A percentile compares a stretch with the other conserved stretches of the same genome.
These are phyloP conservation scores for Himalopsyche anomala DNA, from an alignment of 2,888 invertebrate genomes.

Conservation along the genomic window DNA sequence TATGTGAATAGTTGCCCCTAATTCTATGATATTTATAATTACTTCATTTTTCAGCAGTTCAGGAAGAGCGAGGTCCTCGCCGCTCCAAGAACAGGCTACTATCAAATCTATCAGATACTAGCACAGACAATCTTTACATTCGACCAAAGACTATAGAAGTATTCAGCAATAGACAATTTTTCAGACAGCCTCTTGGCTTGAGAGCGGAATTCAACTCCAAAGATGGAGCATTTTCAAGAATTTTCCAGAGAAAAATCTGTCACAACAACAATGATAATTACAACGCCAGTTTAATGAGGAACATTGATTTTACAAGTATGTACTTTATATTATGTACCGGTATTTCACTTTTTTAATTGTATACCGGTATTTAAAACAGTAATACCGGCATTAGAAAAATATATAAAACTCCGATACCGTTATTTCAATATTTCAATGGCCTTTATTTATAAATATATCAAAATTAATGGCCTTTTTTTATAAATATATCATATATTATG, in stretches of 20 bases:
- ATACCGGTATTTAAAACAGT: too few species aligned
- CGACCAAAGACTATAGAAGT: not conserved
- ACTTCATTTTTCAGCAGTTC: slow-evolving; percentile 80
- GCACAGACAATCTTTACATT: slow-evolving; percentile 40
- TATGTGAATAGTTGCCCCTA: too few species aligned
- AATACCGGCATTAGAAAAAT: too few species aligned
- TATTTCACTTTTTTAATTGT: too few species aligned
- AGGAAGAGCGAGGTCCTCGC: slow-evolving; percentile 88
- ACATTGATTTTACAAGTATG: slow-evolving; percentile 7
- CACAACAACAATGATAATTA: slow-evolving; percentile 51
- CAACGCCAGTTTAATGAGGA: not conserved
- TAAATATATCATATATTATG: too few species aligned
- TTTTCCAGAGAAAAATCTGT: slow-evolving; percentile 53
- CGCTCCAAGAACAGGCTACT: slow-evolving; percentile 39
- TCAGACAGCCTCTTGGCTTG: slow-evolving; percentile 54
- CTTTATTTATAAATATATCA: too few species aligned
- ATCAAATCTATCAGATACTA: too few species aligned
- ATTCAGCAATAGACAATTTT: not conserved
- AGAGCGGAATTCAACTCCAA: slow-evolving; percentile 48
- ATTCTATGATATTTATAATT: not conserved
- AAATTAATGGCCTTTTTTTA: too few species aligned
- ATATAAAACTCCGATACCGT: too few species aligned
- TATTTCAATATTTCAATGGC: too few species aligned
- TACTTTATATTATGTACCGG: too few species aligned
- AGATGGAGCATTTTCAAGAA: slow-evolving; percentile 62